phyloP scores from a whole-genome alignment of 35 echinoderm and acorn worm species.

The Ptychodera flava region DNA sequence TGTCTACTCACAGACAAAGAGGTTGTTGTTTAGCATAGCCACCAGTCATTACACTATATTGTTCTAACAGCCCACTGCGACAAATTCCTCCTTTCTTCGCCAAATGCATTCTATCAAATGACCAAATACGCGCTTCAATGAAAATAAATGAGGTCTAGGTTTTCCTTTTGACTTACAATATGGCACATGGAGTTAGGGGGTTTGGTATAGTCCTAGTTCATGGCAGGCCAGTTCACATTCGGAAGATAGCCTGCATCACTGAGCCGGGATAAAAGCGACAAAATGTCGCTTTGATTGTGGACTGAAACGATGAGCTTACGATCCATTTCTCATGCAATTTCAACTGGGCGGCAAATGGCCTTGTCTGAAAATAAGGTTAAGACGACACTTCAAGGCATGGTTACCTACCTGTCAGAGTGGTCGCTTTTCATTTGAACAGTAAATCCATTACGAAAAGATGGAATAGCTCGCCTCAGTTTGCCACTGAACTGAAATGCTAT shows the following conservation, averaged over 20 bases:
- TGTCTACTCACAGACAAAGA: background rate
- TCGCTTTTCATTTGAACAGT: background rate
- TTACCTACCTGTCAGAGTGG: background rate
- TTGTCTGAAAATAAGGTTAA: background rate
- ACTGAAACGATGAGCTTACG: background rate
- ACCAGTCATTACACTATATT: background rate
- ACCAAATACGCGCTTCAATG: background rate
- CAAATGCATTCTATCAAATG: background rate
- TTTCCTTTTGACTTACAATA: background rate
- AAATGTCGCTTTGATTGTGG: background rate
- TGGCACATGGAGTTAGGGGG: background rate
- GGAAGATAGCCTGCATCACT: background rate
- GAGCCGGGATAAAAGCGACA: background rate
- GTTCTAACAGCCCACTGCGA: background rate
- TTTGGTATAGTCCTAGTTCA: background rate
- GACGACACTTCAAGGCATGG: background rate
- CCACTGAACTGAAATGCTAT: background rate
- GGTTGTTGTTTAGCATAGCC: background rate
- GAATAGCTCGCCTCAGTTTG: background rate
- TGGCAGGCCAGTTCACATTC: background rate
- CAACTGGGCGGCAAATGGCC: background rate
- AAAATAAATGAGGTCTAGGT: background rate
- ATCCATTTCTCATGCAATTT: background rate
- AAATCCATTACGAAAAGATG: background rate
- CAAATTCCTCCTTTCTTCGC: background rate